A percentile compares a stretch with the other conserved stretches of the same genome.
Conservation (phyloP, 2,797 vertebrate species). For the Hafferia zeledoni region DNA sequence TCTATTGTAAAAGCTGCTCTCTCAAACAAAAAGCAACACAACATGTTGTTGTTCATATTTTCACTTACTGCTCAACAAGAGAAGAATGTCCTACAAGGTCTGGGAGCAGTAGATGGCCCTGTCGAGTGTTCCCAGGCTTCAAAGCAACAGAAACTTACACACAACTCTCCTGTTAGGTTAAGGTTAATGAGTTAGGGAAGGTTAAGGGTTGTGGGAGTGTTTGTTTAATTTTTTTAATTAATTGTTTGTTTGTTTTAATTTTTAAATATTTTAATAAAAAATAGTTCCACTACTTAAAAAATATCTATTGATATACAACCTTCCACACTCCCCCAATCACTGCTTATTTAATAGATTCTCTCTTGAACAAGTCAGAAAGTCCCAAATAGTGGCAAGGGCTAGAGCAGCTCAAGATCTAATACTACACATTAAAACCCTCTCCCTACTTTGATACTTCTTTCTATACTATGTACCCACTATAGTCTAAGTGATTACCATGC, state of each 20-base stretch:
- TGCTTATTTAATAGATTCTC: neutral
- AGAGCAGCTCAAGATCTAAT: neutral
- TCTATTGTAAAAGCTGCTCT: neutral
- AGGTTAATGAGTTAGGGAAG: neutral
- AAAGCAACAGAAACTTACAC: neutral
- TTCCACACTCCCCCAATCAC: fast-evolving
- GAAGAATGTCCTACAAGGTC: neutral
- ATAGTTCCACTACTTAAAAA: no score
- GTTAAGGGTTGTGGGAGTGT: neutral
- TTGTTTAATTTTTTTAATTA: neutral
- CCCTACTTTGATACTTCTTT: neutral
- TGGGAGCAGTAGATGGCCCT: neutral
- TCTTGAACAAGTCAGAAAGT: neutral
- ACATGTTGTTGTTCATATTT: neutral
- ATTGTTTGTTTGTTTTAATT: no score
- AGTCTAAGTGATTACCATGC: neutral
- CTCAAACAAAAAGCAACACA: neutral
- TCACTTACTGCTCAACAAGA: neutral
- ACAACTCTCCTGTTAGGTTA: neutral
- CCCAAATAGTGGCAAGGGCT: neutral
- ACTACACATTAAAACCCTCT: neutral
- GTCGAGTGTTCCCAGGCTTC: neutral
- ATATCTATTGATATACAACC: neutral
- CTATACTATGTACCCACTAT: fast-evolving
- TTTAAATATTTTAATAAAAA: no score